Evolutionary conservation across 2,888 invertebrate species (phyloP).

Genomic region (Sclerodermus sp.): DNA sequence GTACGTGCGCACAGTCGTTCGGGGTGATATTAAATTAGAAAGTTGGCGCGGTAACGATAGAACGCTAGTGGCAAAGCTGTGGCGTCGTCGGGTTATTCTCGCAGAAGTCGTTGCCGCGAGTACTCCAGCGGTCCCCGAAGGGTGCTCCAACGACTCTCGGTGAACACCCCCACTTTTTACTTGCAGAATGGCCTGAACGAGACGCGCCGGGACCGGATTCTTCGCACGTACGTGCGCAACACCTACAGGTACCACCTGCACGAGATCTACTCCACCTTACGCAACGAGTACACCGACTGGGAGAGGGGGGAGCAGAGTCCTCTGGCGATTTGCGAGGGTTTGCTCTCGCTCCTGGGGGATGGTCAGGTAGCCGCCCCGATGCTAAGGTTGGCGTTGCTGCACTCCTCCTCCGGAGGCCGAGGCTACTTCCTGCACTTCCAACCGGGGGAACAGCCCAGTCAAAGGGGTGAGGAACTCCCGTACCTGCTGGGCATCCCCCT

Average conservation of each 20-base stretch:
- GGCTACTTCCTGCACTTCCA: slow-evolving; percentile 90
- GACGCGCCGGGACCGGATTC: slow-evolving; percentile 80
- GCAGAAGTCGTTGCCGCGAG: no score
- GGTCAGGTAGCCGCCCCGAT: slow-evolving; percentile 88
- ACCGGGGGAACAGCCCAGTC: slow-evolving; percentile 80
- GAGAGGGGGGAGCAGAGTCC: slow-evolving; percentile 85
- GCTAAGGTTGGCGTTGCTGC: slow-evolving; percentile 77
- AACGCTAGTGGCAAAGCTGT: no score
- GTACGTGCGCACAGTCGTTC: no score
- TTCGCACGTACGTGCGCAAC: slow-evolving; percentile 91
- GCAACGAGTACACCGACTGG: slow-evolving; percentile 97
- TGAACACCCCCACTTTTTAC: slow-evolving; percentile 1
- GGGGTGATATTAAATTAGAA: no score
- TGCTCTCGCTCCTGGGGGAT: slow-evolving; percentile 80
- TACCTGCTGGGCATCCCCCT: slow-evolving; percentile 83
- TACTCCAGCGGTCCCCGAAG: no score
- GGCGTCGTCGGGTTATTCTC: no score
- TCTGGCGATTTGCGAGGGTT: slow-evolving; percentile 74
- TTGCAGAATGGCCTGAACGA: slow-evolving; percentile 92
- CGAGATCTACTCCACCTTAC: slow-evolving; percentile 89
- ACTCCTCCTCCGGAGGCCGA: slow-evolving; percentile 75
- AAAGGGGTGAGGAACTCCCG: slow-evolving; percentile 84
- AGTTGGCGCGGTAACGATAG: no score
- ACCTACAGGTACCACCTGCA: slow-evolving; percentile 93
- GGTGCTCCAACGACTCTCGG: no score